These are phyloP conservation scores for Hydrolagus affinis DNA, from an alignment of 2,113 vertebrate genomes.

Conservation along the genomic window DNA sequence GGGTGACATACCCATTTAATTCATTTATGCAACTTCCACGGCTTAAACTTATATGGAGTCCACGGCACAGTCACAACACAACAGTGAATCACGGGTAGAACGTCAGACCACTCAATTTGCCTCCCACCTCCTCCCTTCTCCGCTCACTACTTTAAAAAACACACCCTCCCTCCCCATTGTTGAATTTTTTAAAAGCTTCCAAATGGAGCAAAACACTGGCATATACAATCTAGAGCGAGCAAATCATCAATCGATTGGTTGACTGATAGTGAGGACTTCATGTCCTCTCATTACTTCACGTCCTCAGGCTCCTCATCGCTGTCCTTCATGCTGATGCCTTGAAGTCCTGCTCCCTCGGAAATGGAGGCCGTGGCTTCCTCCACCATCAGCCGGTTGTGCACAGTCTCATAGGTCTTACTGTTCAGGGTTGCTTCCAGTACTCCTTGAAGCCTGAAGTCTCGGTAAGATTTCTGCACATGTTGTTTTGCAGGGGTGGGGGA, in stretches of 20 bases:
- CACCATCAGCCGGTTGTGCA: constrained; percentile 77
- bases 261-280: constrained; percentile 35
- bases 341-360: constrained; percentile 70
- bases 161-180: not conserved
- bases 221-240: not conserved
- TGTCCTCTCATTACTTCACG: constrained; percentile 57
- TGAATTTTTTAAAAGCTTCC: not conserved
- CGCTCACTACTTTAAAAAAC: not conserved
- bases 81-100: too few relatives aligned
- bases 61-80: too few relatives aligned
- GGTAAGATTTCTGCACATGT: constrained; percentile 75
- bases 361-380: constrained; percentile 82
- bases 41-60: too few relatives aligned
- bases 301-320: constrained; percentile 69
- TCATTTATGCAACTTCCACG: too few relatives aligned
- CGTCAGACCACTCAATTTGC: not conserved
- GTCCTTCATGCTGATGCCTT: constrained; percentile 91
- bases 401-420: constrained; percentile 81
- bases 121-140: not conserved
- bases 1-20: too few relatives aligned
- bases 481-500: too few relatives aligned
- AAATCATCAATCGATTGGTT: constrained; percentile 12
- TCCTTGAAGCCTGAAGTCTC: constrained; percentile 87
- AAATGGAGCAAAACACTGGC: too few relatives aligned
- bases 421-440: constrained; percentile 79